Base-by-base conservation (phyloP, 1,140 invertebrate species). In the Chlorops oryzae region DNA sequence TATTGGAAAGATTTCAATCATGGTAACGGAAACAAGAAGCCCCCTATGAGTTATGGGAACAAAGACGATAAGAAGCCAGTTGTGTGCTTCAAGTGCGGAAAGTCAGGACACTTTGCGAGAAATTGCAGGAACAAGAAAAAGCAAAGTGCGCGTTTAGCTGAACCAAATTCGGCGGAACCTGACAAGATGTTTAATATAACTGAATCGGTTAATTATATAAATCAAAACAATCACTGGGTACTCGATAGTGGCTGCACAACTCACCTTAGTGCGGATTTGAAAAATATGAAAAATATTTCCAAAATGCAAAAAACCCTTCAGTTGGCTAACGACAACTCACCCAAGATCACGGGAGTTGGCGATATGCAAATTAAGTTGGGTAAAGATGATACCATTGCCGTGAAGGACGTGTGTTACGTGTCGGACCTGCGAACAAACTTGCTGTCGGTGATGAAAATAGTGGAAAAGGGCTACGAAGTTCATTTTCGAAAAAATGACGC, bases 401-500 rank as follows among this genome's bases (percentile, higher is more conserved):
- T 48, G 15, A 38, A 28, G 9, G 37, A 40, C 12, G 47, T 48
- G 22, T 24, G 39, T n/a, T 48, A 48, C 20, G 47, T 40, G n/a
- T 40, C 37, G 24, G 47, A 48, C 32, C 28, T 40, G 9, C 20
- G 47, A 10, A 48, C 47, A 27, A 48, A 48, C 38, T 48, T 48
- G 24, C 15, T 48, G 37, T 48, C 37, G 2, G 37, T 41, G 27
- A 40, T 38, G 10, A 48, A 47, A 28, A 39, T 48, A 25, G 28
- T 25, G 20, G 22, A 40, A 13, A 48, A 20, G 24, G 47, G 47
- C 3, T 48, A 40, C 23, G 47, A 48, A 23, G 37, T 48, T 2
- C 47, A 39, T 15, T 48, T 48, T 38, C 37, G 23, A 5, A 48
- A 48, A 28, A 38, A 40, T 40, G 25, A 38, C n/a, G 47, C 47